Conservation (phyloP, 1,140 invertebrate genomes). For the Dendrolimus punctatus region DNA sequence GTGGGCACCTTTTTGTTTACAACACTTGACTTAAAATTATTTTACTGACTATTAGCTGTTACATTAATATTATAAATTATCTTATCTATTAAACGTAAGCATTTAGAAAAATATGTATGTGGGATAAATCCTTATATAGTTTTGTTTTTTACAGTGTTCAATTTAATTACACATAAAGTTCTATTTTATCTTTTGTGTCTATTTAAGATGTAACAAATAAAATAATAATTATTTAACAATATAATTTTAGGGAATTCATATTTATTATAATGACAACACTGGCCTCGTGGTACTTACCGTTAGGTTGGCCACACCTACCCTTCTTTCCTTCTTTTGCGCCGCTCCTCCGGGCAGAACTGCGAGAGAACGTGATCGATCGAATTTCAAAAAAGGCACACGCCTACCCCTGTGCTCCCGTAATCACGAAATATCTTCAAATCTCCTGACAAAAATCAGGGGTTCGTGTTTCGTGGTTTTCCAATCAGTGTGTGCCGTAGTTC, state of each 20-base stretch:
- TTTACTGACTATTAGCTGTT: too few relatives aligned
- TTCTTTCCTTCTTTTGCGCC: constrained; percentile 70
- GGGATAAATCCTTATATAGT: too few relatives aligned
- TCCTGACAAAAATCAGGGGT: constrained; percentile 64
- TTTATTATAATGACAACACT: constrained; percentile 30
- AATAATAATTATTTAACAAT: background rate
- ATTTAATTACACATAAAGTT: too few relatives aligned
- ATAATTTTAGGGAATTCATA: constrained; percentile 19
- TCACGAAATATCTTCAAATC: constrained; percentile 65
- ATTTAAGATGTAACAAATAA: background rate
- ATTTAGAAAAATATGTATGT: too few relatives aligned
- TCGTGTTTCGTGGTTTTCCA: constrained; percentile 62
- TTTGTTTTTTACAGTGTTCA: too few relatives aligned
- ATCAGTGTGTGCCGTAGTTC: constrained; percentile 54
- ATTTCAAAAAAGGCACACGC: constrained; percentile 69
- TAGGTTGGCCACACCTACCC: constrained; percentile 60
- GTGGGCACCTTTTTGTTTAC: too few relatives aligned
- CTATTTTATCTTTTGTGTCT: too few relatives aligned
- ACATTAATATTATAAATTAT: too few relatives aligned
- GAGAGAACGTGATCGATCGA: constrained; percentile 70
- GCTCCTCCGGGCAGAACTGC: constrained; percentile 62
- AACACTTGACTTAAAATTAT: too few relatives aligned
- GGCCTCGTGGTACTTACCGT: constrained; percentile 59
- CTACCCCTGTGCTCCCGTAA: constrained; percentile 66
- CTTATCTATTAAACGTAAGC: too few relatives aligned